Conservation (phyloP, 2,113 vertebrate species). For the Rafetus swinhoei region DNA sequence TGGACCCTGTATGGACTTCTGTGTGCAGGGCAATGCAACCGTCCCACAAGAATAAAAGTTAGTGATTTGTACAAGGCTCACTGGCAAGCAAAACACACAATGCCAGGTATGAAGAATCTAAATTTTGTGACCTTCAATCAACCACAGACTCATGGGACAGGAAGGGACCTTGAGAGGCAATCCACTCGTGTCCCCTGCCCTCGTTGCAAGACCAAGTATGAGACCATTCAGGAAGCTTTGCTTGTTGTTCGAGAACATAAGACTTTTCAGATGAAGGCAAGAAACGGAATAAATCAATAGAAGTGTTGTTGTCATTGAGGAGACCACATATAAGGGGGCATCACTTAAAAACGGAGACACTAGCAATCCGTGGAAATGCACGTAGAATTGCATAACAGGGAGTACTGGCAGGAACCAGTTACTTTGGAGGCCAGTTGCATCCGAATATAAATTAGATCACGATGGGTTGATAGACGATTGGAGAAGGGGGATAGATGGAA, state of each 20-base stretch:
- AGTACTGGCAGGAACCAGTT: slow-evolving; percentile 44
- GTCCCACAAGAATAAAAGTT: neutral
- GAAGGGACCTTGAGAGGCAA: too few species aligned
- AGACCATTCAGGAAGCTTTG: neutral
- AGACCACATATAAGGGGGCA: neutral
- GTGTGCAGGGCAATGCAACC: neutral
- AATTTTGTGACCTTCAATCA: neutral
- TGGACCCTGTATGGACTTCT: neutral
- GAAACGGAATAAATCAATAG: neutral
- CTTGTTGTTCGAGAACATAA: neutral
- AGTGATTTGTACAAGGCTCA: neutral
- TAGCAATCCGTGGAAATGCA: slow-evolving; percentile 30
- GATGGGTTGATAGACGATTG: slow-evolving; percentile 39
- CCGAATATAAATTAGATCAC: slow-evolving; percentile 53
- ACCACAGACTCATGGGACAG: too few species aligned
- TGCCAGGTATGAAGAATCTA: neutral
- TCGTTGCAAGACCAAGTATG: too few species aligned
- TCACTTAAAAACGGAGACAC: slow-evolving; percentile 22
- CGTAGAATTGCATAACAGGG: neutral
- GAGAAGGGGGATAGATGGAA: slow-evolving; percentile 50
- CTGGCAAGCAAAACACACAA: neutral
- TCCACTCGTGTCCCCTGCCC: too few species aligned
- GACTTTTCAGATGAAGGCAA: neutral
- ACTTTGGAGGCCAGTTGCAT: slow-evolving; percentile 63
- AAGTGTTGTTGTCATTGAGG: neutral